These are phyloP conservation scores for Sturnira hondurensis DNA, from an alignment of 2,113 vertebrate species.

Conservation along the genomic window DNA sequence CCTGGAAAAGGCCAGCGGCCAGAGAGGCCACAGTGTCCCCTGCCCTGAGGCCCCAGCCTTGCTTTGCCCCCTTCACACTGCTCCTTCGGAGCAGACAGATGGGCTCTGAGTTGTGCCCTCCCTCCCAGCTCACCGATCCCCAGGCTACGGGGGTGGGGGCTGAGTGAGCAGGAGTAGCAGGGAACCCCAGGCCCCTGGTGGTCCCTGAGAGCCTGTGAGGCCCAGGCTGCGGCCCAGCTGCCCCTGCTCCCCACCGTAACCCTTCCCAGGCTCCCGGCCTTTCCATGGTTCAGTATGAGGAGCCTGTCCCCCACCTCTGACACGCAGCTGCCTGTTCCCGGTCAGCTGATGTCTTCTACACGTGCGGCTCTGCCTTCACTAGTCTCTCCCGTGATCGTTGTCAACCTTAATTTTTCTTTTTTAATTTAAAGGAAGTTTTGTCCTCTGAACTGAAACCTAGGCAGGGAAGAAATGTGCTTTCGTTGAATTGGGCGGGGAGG, in stretches of 20 bases:
- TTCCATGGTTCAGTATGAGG: not conserved
- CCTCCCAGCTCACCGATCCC: not conserved
- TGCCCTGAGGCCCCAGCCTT: too few relatives aligned
- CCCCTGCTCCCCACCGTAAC: too few relatives aligned
- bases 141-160: too few relatives aligned
- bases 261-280: not conserved
- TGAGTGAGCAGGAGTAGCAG: not conserved
- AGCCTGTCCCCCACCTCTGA: not conserved
- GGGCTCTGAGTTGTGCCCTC: not conserved
- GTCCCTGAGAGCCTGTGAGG: not conserved
- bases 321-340: not conserved
- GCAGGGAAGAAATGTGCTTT: not conserved
- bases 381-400: rapidly evolving
- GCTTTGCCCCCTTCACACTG: too few relatives aligned
- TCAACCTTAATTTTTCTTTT: not conserved
- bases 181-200: not conserved
- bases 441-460: not conserved
- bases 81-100: not conserved
- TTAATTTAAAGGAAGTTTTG: not conserved
- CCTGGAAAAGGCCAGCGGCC: not conserved
- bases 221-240: rapidly evolving
- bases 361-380: not conserved
- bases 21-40: not conserved
- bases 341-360: not conserved
- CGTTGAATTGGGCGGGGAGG: not conserved